phyloP scores from a whole-genome alignment of 2,888 invertebrate species.

The Oscheius sp. region DNA sequence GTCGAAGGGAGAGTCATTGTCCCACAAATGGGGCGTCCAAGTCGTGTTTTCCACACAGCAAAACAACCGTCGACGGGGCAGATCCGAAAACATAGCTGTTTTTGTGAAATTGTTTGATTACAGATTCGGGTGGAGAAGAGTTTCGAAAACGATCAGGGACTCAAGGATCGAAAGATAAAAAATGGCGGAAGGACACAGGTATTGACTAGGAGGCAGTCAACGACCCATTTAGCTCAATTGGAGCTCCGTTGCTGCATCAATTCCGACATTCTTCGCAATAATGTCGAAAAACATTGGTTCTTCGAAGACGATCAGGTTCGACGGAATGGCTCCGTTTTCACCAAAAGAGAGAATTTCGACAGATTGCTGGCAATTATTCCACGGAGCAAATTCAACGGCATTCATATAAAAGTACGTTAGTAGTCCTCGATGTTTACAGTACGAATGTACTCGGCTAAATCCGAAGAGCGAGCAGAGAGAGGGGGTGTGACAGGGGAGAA shows the following conservation, averaged over 20 bases:
- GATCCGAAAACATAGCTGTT: constrained; percentile 18
- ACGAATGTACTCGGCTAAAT: neutral
- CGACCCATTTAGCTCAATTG: constrained; percentile 37
- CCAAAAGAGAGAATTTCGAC: constrained; percentile 89
- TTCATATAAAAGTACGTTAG: constrained; percentile 89
- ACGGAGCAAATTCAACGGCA: constrained; percentile 94
- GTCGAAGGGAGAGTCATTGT: constrained; percentile 6
- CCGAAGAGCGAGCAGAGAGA: neutral
- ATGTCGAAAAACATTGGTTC: constrained; percentile 48
- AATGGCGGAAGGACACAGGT: constrained; percentile 23
- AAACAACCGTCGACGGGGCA: constrained; percentile 15
- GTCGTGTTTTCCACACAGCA: constrained; percentile 16
- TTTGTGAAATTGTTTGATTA: neutral
- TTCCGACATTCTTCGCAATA: constrained; percentile 42
- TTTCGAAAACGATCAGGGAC: constrained; percentile 29
- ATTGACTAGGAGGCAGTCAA: no score
- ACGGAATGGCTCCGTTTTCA: constrained; percentile 79
- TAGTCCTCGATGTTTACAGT: constrained; percentile 22
- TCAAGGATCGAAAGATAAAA: constrained; percentile 16
- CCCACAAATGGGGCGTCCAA: constrained; percentile 24
- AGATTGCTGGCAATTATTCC: constrained; percentile 88
- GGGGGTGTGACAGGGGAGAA: neutral
- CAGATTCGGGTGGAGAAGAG: constrained; percentile 22
- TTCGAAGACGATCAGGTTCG: constrained; percentile 52
- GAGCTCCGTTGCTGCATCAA: constrained; percentile 47